A percentile compares a stretch with the other conserved stretches of the same genome.
These are phyloP conservation scores for Heliornis fulica DNA, from an alignment of 2,113 vertebrate species.

Conservation along the genomic window DNA sequence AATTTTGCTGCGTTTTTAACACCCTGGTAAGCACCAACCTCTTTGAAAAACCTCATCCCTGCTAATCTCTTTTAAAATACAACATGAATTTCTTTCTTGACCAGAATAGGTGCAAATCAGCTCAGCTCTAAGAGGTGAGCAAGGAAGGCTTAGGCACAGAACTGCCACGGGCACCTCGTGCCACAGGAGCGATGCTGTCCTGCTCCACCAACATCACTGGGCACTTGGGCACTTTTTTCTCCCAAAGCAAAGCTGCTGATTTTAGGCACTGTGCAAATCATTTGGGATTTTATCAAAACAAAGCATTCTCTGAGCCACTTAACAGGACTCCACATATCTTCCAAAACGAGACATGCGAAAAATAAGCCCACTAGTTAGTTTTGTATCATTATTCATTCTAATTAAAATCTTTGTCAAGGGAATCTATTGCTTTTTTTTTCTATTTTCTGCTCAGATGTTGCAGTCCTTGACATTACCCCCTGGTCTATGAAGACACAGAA, in stretches of 20 bases:
- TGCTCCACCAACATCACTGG: not conserved
- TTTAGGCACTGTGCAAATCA: not conserved
- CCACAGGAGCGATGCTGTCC: not conserved
- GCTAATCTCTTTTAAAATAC: conserved; percentile 2
- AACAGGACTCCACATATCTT: not conserved
- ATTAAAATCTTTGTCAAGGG: conserved; percentile 52
- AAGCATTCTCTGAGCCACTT: not conserved
- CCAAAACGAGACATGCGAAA: not conserved
- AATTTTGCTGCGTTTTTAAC: not conserved
- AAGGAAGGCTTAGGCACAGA: not conserved
- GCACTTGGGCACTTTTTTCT: not conserved
- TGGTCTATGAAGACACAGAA: conserved; percentile 27
- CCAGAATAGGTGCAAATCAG: not conserved
- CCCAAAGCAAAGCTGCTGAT: not conserved
- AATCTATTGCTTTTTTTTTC: conserved; percentile 5
- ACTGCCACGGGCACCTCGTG: not conserved
- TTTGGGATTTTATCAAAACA: not conserved
- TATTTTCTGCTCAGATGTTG: conserved; percentile 33
- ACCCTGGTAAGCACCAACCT: not conserved
- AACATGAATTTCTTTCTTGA: not conserved
- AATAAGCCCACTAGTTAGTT: not conserved
- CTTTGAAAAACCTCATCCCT: conserved; percentile 11
- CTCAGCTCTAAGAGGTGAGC: not conserved
- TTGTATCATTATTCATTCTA: conserved; percentile 26
- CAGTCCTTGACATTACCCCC: not conserved